These are phyloP conservation scores for Globodera ellingtonae DNA, from an alignment of 1,140 invertebrate genomes.

Conservation along the genomic window DNA sequence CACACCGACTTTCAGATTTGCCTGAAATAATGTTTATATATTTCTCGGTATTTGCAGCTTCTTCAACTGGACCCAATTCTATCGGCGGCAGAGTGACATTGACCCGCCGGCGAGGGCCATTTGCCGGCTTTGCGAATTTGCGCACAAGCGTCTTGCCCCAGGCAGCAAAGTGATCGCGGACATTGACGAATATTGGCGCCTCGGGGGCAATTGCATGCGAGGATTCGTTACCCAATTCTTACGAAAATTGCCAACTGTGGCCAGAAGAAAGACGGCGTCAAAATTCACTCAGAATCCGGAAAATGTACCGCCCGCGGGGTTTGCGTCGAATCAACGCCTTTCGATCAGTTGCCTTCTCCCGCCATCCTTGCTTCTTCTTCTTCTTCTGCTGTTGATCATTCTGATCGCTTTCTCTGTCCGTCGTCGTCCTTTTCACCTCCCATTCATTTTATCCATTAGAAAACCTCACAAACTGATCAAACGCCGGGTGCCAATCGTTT, in stretches of 20 bases:
- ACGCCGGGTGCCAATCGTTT: neutral
- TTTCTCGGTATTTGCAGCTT: neutral
- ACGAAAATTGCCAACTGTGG: neutral
- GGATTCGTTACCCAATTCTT: neutral
- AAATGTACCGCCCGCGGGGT: neutral
- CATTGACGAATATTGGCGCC: neutral
- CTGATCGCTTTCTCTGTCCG: neutral
- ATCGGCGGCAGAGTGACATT: neutral
- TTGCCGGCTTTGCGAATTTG: conserved; percentile 12
- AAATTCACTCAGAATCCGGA: neutral
- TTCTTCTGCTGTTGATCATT: neutral
- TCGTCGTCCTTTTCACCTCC: neutral
- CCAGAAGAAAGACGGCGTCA: too few species aligned
- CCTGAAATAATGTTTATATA: too few species aligned
- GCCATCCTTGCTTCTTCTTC: neutral
- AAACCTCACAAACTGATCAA: neutral
- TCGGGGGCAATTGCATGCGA: neutral
- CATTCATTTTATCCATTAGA: neutral
- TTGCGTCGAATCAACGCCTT: neutral
- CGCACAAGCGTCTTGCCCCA: neutral
- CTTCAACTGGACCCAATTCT: conserved; percentile 26
- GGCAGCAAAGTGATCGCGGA: neutral
- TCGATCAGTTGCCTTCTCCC: neutral
- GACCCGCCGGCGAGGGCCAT: conserved; percentile 12
- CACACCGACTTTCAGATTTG: neutral